Base-by-base conservation (phyloP, 2,113 vertebrate species). In the Phrynocephalus versicolor region DNA sequence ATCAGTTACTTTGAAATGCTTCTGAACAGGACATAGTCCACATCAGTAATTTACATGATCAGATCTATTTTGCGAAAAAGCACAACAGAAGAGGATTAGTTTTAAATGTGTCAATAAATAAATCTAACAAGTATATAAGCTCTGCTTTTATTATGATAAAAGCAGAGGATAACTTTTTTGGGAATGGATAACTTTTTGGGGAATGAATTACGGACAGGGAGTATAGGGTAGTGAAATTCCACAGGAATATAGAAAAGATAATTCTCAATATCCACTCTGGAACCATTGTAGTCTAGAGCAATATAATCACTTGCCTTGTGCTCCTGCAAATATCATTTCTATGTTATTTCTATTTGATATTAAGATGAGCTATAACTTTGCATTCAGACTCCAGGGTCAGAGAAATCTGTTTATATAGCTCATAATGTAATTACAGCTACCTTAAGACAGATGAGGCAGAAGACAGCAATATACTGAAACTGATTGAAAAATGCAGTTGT, bases 401-500 rank as follows among this genome's bases (percentile, higher is more conserved):
- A 88, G 93, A 92, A 96, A 94, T 93, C 93, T 94, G 96, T 94
- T 94, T 90, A 95, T 93, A 93, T 91, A 94, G 84, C 85, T 95
- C 90, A 92, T 93, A 93, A 92, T 95, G 90, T 94, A 96, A 96
- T 96, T 95, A 95, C 39, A 93, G 81, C 89, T 92, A 94, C 95
- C 95, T 96, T 96, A 96, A 95, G 93, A 95, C 93, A 94, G 92
- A 95, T 94, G 95, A 96, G 94, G 93, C 93, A 94, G 95, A 88
- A 91, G 94, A 95, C 91, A 91, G 93, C 88, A 82, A 92, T 94
- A 94, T 95, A 94, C 93, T 95, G 92, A 95, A 94, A 95, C 93
- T 95, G 96, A 96, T 95, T 96, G 96, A 96, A 97, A 97, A 96
- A 94, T 86, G 92, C 94, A 96, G 94, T 95, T 96, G 94, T 95